Percentiles rank a stretch among this genome's conserved stretches.
Conservation (phyloP, 1,140 invertebrate species). For the Philotrypesis tridentata region DNA sequence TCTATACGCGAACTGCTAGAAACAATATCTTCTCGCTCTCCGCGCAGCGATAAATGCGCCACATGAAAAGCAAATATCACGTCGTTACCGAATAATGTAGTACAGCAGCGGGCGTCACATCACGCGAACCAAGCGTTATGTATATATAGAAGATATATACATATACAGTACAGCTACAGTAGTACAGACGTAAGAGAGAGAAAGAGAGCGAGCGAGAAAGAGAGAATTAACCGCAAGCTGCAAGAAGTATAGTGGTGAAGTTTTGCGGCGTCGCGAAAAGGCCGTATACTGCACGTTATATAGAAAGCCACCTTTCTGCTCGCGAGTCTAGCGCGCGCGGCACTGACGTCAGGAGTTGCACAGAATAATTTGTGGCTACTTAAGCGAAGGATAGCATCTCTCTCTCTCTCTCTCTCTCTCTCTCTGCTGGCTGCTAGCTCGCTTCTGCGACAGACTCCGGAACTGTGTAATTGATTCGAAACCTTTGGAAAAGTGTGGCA, state of each 20-base stretch:
- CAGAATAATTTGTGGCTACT: slow-evolving; percentile 17
- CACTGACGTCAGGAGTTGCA: slow-evolving; percentile 12
- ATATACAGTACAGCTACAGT: background rate
- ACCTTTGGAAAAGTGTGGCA: background rate
- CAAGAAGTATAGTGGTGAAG: background rate
- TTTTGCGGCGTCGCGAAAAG: background rate
- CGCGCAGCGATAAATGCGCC: too few relatives aligned
- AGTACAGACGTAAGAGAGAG: background rate
- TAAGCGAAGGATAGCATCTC: slow-evolving; percentile 8
- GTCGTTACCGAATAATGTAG: too few relatives aligned
- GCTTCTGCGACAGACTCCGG: too few relatives aligned
- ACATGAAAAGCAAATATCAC: too few relatives aligned
- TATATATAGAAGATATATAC: too few relatives aligned
- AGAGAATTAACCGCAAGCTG: background rate
- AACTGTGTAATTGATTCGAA: too few relatives aligned
- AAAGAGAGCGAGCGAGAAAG: background rate
- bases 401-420: too few relatives aligned
- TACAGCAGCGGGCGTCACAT: too few relatives aligned
- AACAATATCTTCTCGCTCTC: too few relatives aligned
- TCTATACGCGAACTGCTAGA: too few relatives aligned
- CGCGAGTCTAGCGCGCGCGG: background rate
- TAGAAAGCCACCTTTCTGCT: background rate
- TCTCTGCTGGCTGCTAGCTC: too few relatives aligned
- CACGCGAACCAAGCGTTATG: too few relatives aligned
- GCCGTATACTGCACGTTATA: background rate